These are phyloP conservation scores for Glossosoma conforme DNA, from an alignment of 1,140 invertebrate species.

Conservation along the genomic window DNA sequence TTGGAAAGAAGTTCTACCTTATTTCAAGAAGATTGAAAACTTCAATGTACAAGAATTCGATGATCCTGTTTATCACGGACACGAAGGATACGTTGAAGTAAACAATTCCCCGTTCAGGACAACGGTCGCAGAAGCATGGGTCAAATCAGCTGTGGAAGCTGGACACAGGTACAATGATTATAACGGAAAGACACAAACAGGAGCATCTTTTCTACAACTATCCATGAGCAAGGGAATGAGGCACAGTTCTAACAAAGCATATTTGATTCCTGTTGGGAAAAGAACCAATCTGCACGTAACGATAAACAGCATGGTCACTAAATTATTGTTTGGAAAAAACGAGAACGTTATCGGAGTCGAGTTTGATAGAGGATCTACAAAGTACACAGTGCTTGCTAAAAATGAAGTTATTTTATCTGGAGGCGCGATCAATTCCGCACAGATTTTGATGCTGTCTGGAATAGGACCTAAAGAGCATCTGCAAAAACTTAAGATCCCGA, in stretches of 20 bases:
- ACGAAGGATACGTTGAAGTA: constrained; percentile 52
- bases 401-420: constrained; percentile 68
- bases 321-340: constrained; percentile 61
- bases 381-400: constrained; percentile 48
- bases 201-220: constrained; percentile 48
- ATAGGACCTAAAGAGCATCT: constrained; percentile 66
- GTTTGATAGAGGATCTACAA: constrained; percentile 45
- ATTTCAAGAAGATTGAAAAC: constrained; percentile 74
- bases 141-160: constrained; percentile 69
- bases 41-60: constrained; percentile 33
- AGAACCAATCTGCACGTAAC: constrained; percentile 57
- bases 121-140: constrained; percentile 57
- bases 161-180: constrained; percentile 56
- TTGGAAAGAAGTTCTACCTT: constrained; percentile 72
- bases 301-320: constrained; percentile 55
- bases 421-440: constrained; percentile 65
- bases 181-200: constrained; percentile 49
- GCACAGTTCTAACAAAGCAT: constrained; percentile 60
- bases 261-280: constrained; percentile 55
- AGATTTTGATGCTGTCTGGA: constrained; percentile 72
- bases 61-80: constrained; percentile 42
- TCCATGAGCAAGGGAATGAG: constrained; percentile 56
- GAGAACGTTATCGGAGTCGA: constrained; percentile 60
- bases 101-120: constrained; percentile 59
- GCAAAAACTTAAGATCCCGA: constrained; percentile 46